phyloP scores from a whole-genome alignment of 2,888 invertebrate species.

The Apotomis betuletana region DNA sequence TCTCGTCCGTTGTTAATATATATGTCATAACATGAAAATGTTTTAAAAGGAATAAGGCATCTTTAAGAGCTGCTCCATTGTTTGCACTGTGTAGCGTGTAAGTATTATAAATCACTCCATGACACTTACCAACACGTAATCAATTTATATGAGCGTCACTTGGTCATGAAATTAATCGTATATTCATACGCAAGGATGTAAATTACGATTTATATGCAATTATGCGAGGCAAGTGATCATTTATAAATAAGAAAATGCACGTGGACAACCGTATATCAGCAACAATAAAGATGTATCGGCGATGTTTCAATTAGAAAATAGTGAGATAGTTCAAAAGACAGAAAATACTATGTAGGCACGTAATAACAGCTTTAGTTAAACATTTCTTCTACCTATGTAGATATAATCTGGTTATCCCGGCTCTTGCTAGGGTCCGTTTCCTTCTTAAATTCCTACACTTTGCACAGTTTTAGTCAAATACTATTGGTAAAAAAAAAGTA shows the following conservation, averaged over 20 bases:
- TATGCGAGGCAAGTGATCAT: background rate
- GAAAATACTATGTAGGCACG: no score
- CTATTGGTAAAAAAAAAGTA: background rate
- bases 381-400: no score
- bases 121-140: conserved; percentile 14
- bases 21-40: background rate
- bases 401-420: no score
- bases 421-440: no score
- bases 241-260: conserved; percentile 1
- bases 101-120: conserved; percentile 10
- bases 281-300: background rate
- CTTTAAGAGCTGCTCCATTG: background rate
- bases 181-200: conserved; percentile 14
- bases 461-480: background rate
- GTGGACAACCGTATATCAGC: conserved; percentile 1
- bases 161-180: conserved; percentile 12
- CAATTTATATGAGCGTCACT: conserved; percentile 18
- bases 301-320: background rate
- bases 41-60: background rate
- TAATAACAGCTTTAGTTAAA: no score
- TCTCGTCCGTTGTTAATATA: no score
- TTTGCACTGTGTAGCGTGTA: background rate
- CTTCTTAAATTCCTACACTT: no score
- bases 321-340: background rate
- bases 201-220: conserved; percentile 16